Evolutionary conservation across 2,797 vertebrate genomes (phyloP), one percentile per base, ranked within the genome.

Genomic region (Sciurus carolinensis): DNA sequence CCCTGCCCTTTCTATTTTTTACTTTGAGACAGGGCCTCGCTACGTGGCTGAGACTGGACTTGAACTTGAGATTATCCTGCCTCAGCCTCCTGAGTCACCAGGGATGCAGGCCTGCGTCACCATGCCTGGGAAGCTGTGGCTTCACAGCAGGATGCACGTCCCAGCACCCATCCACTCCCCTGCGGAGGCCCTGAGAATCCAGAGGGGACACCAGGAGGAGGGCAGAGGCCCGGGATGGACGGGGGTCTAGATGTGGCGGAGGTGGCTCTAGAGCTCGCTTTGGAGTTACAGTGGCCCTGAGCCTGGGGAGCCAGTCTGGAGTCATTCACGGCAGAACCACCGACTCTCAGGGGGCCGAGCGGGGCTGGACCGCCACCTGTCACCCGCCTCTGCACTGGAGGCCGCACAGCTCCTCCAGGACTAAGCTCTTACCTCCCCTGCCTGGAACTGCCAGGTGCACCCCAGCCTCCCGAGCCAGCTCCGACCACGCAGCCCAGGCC

Each of bases 351-450:
- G 72, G 15, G 3, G 28, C 12, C 7, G 83, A 59, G 33, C 6
- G 20, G 69, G 44, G 36, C 72, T 17, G 3, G 83, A 76, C 36
- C 47, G 66, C 17, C 26, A 9, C 13, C 42, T n/a, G 30, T 7
- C 4, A 44, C 57, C 33, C 47, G 6, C 71, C 88, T 6, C 54
- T 44, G 66, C 36, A 15, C 67, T 3, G 22, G n/a, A 71, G 67
- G 7, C 13, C 54, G 36, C 22, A 66, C 91, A 57, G 42, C 73
- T 85, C 50, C 30, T 36, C 42, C 20, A 2, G 9, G 47, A 6
- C 82, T 84, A 4, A 4, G 93, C 69, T 95, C 90, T 96, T 87
- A 77, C 91, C 94, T 97, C 93, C 42, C n/a, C 80, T 47, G 90
- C 28, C 73, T 47, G 67, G 66, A 90, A 73, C 44, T 36, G 75